A percentile compares a stretch with the other conserved stretches of the same genome.
Conservation (phyloP, 1,140 invertebrate genomes). For the Octopus bimaculoides region DNA sequence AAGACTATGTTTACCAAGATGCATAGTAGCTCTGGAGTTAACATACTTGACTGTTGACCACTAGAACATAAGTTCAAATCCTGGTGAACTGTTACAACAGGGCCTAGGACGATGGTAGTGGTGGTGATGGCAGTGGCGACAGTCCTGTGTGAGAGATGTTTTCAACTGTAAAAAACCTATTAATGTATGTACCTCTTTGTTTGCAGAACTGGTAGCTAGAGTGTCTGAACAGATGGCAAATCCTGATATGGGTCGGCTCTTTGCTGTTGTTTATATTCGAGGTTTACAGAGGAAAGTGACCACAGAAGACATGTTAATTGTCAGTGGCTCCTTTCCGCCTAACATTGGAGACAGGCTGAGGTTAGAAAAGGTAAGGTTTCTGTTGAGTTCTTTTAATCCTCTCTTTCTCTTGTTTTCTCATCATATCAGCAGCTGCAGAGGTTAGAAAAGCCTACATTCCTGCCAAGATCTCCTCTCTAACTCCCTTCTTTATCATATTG, state of each 20-base stretch:
- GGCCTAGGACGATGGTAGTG: too few relatives aligned
- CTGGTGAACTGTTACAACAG: too few relatives aligned
- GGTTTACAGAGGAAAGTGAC: slow-evolving; percentile 88
- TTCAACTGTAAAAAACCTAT: too few relatives aligned
- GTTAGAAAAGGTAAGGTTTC: slow-evolving; percentile 74
- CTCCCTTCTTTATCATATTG: neutral
- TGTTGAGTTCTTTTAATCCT: neutral
- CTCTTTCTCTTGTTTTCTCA: neutral
- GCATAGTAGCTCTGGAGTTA: too few relatives aligned
- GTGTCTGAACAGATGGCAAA: neutral
- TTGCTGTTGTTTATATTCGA: slow-evolving; percentile 79
- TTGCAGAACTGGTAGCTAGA: too few relatives aligned
- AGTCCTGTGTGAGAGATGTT: too few relatives aligned
- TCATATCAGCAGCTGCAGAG: neutral
- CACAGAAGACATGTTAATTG: slow-evolving; percentile 77
- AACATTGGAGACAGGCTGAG: slow-evolving; percentile 77
- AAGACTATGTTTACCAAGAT: too few relatives aligned
- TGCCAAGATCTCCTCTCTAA: neutral
- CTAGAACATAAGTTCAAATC: too few relatives aligned
- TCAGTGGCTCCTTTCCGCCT: slow-evolving; percentile 82
- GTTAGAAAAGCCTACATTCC: neutral
- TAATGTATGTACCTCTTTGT: too few relatives aligned
- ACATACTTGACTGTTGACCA: too few relatives aligned
- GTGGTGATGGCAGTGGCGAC: too few relatives aligned
- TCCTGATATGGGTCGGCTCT: slow-evolving; percentile 67